phyloP scores from a whole-genome alignment of 1,140 invertebrate genomes.

The Drosophila lacertosa region DNA sequence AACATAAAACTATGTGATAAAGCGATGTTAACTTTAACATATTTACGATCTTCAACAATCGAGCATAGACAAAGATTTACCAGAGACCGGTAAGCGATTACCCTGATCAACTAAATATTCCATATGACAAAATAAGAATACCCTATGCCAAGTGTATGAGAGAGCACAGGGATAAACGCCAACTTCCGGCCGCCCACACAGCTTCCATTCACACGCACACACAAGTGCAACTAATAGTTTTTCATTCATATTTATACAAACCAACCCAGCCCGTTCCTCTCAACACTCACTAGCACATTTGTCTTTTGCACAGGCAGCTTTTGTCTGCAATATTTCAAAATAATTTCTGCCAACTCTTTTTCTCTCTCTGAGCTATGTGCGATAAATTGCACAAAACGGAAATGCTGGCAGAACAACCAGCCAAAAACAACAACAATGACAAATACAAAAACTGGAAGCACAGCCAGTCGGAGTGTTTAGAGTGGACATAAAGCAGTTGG shows the following conservation, averaged over 20 bases:
- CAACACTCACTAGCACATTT: conserved; percentile 8
- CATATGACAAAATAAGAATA: conserved; percentile 1
- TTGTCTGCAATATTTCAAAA: conserved; percentile 57
- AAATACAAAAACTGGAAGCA: conserved; percentile 11
- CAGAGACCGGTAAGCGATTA: no score
- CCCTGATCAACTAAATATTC: no score
- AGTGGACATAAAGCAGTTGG: conserved; percentile 50
- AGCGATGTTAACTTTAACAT: no score
- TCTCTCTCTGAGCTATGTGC: conserved; percentile 9
- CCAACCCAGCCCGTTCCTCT: background rate
- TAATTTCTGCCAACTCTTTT: conserved; percentile 39
- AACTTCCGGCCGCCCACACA: background rate
- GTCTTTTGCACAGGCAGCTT: conserved; percentile 35
- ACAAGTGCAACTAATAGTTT: conserved; percentile 37
- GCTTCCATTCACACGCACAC: background rate
- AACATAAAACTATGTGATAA: no score
- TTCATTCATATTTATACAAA: conserved; percentile 42
- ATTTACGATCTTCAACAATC: no score
- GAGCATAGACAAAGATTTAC: no score
- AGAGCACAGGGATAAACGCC: conserved; percentile 20
- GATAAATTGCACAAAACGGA: conserved; percentile 49
- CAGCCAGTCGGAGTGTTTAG: conserved; percentile 31
- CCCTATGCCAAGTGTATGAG: background rate
- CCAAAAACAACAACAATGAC: conserved; percentile 10
- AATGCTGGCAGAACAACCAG: conserved; percentile 26